A percentile compares a stretch with the other conserved stretches of the same genome.
Conservation (phyloP, 2,113 vertebrate species). For the Sminthopsis crassicaudata region DNA sequence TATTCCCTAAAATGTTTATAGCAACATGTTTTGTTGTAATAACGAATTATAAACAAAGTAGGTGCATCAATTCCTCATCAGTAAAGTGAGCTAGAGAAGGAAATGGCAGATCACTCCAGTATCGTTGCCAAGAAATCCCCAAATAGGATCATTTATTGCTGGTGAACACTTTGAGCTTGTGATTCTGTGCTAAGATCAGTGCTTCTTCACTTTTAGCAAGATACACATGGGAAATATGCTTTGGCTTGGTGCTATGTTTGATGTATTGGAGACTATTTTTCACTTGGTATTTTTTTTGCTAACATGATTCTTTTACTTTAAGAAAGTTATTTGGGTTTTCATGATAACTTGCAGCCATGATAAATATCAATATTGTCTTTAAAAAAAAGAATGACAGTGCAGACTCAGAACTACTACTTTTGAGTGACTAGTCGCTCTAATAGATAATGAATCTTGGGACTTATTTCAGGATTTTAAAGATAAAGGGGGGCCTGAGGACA, state of each 20-base stretch:
- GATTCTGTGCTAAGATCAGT: background rate
- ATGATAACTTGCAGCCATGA: background rate
- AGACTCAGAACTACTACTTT: background rate
- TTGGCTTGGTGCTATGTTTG: background rate
- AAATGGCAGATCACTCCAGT: background rate
- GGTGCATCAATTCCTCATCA: background rate
- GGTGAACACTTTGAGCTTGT: background rate
- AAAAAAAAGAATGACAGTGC: background rate
- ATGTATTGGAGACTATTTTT: background rate
- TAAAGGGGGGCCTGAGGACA: background rate
- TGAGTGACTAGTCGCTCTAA: background rate
- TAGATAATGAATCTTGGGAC: background rate
- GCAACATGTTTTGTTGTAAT: background rate
- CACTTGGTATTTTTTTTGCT: background rate
- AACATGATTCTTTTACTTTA: background rate
- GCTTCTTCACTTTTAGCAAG: background rate
- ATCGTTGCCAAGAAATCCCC: background rate
- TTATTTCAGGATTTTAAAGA: background rate
- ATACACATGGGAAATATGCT: background rate
- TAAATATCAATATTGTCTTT: background rate
- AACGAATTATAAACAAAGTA: background rate
- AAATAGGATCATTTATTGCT: background rate
- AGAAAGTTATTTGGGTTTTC: background rate
- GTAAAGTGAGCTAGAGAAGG: background rate
- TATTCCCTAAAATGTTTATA: background rate